Evolutionary conservation across 1,140 invertebrate genomes (phyloP), one percentile per base, ranked within the genome.

Genomic region (Patella vulgata): DNA sequence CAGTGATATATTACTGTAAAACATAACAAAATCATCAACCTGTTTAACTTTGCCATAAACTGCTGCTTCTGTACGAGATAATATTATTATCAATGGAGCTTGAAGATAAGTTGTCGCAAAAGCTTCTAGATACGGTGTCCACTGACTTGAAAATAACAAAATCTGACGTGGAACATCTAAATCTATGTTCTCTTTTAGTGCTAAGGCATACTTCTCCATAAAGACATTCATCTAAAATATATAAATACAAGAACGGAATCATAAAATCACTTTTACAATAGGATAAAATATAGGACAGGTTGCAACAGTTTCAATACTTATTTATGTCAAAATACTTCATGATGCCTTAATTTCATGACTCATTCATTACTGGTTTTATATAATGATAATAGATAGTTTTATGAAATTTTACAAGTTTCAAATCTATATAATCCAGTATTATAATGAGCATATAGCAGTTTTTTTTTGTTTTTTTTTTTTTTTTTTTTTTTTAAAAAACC

Each of bases 21-120:
- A n/a, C n/a, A n/a, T n/a, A n/a, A n/a, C n/a, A n/a, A n/a, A n/a
- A 21, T 12, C 17, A 43, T 52, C 54, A 54, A 43, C 75, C 66
- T 79, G 79, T 61, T 70, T 70, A 0, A 79, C 72, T 56, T 60
- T 59, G 2, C 75, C 77, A 68, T 78, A 81, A 14, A 78, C 60
- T 11, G 79, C 47, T 0, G 75, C 73, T 50, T 81, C 79, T 46
- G 71, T 66, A n/a, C 51, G 50, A 11, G 77, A 79, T 17, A 75
- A 70, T 4, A 81, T 73, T 9, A 72, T 51, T 30, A 79, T 63
- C 2, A 70, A 28, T 1, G 77, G 73, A 19, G 75, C 70, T n/a
- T 21, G 17, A 31, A 79, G 67, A 28, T 66, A 74, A 0, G 48
- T 54, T 8, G 53, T 48, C 17, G 52, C 57, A 43, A 79, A 78